phyloP scores from a whole-genome alignment of 2,797 vertebrate genomes.

The Coccyzus lansbergi region DNA sequence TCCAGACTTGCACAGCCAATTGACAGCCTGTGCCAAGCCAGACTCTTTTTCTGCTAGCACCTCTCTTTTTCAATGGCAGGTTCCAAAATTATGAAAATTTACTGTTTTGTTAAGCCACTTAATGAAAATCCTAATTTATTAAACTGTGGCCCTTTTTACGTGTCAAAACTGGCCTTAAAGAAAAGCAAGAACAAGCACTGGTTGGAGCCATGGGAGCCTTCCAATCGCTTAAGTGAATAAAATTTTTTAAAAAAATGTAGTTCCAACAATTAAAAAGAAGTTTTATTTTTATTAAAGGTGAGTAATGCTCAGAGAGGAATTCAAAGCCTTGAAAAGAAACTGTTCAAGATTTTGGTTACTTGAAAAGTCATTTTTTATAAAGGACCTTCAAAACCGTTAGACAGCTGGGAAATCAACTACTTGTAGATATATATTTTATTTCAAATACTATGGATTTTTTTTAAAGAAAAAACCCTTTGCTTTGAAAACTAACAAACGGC shows the following conservation, averaged over 20 bases:
- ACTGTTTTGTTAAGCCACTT: constrained; percentile 46
- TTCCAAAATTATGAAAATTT: constrained; percentile 64
- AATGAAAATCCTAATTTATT: constrained; percentile 70
- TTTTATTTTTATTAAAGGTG: constrained; percentile 65
- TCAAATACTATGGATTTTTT: constrained; percentile 24
- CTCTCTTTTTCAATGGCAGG: constrained; percentile 58
- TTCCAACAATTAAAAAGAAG: constrained; percentile 53
- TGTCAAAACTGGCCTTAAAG: constrained; percentile 40
- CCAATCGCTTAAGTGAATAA: constrained; percentile 42
- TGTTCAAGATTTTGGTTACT: constrained; percentile 38
- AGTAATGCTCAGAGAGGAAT: constrained; percentile 66
- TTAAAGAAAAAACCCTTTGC: background rate
- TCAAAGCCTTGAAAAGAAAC: constrained; percentile 60
- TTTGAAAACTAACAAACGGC: background rate
- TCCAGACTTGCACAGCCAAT: background rate
- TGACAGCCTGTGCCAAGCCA: background rate
- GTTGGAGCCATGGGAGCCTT: constrained; percentile 39
- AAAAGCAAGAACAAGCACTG: constrained; percentile 20
- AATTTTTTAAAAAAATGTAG: background rate
- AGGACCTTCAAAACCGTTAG: constrained; percentile 28
- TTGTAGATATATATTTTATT: constrained; percentile 31
- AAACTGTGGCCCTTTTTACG: constrained; percentile 35
- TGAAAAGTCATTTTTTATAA: constrained; percentile 64
- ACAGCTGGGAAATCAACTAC: constrained; percentile 51
- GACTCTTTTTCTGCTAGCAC: constrained; percentile 5